Percentiles rank a stretch among this genome's conserved stretches.
Evolutionary conservation across 2,888 invertebrate genomes (phyloP).

Genomic region (Dexiosoma caninum): DNA sequence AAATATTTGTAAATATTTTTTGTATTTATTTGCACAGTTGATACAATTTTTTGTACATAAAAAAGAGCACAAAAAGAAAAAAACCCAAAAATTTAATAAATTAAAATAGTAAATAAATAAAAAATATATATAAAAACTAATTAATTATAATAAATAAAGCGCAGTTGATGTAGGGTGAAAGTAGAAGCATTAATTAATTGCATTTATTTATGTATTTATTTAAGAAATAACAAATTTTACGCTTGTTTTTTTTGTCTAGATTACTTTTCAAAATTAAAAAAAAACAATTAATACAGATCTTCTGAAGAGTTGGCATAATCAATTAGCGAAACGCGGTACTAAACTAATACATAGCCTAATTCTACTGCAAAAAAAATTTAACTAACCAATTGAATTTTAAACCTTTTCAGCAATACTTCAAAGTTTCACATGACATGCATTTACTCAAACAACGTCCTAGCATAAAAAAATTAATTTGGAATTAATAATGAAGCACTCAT

Average conservation of each 20-base stretch:
- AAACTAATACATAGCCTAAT: no score
- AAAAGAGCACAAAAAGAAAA: conserved; percentile 60
- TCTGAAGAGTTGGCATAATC: background rate
- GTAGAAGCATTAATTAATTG: conserved; percentile 1
- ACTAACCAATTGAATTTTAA: no score
- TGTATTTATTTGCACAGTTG: conserved; percentile 29
- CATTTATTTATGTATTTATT: background rate
- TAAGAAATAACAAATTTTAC: no score
- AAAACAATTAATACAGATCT: background rate
- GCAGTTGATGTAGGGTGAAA: conserved; percentile 50
- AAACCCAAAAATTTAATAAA: conserved; percentile 66
- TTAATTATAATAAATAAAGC: conserved; percentile 23
- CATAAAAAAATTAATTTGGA: no score
- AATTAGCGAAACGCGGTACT: background rate
- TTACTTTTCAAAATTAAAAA: no score
- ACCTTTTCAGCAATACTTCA: no score
- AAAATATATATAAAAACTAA: conserved; percentile 2
- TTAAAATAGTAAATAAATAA: conserved; percentile 49
- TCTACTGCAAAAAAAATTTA: no score
- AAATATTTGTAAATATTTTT: conserved; percentile 1
- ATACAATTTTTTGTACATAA: conserved; percentile 13
- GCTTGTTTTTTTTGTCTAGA: no score
- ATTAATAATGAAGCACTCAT: no score
- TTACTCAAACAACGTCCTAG: no score
- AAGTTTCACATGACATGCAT: no score